Percentiles rank a stretch among this genome's conserved stretches.
Evolutionary conservation across 2,797 vertebrate genomes (phyloP).

Genomic region (Hyperoplus immaculatus): DNA sequence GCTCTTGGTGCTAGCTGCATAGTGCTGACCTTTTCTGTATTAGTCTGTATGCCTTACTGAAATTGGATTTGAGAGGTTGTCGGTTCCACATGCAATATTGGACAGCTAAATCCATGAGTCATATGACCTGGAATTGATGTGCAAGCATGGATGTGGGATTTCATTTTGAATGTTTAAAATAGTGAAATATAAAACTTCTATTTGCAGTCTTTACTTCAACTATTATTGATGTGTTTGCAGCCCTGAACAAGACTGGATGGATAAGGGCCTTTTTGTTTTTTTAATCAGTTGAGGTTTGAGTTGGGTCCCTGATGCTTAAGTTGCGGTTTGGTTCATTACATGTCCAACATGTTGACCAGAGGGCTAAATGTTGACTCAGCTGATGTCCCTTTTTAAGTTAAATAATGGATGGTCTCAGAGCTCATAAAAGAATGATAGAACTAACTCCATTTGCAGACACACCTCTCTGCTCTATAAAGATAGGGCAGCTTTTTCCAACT

Average conservation of each 20-base stretch:
- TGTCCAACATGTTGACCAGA: constrained; percentile 43
- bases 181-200: not conserved
- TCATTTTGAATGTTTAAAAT: not conserved
- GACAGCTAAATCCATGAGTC: constrained; percentile 20
- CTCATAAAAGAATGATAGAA: constrained; percentile 70
- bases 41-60: not conserved
- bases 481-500: not conserved
- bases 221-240: not conserved
- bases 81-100: constrained; percentile 12
- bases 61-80: constrained; percentile 34
- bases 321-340: constrained; percentile 46
- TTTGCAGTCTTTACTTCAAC: not conserved
- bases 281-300: not conserved
- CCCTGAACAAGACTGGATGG: not conserved
- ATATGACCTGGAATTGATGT: constrained; percentile 26
- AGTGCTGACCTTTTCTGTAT: constrained; percentile 28
- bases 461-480: constrained; percentile 21
- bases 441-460: constrained; percentile 42
- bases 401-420: constrained; percentile 67
- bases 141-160: not conserved
- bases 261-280: constrained; percentile 6
- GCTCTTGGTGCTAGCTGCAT: not conserved
- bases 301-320: constrained; percentile 10
- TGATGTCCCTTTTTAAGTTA: constrained; percentile 31
- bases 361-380: constrained; percentile 61